phyloP scores from a whole-genome alignment of 2,113 vertebrate species.

The Sorex araneus region DNA sequence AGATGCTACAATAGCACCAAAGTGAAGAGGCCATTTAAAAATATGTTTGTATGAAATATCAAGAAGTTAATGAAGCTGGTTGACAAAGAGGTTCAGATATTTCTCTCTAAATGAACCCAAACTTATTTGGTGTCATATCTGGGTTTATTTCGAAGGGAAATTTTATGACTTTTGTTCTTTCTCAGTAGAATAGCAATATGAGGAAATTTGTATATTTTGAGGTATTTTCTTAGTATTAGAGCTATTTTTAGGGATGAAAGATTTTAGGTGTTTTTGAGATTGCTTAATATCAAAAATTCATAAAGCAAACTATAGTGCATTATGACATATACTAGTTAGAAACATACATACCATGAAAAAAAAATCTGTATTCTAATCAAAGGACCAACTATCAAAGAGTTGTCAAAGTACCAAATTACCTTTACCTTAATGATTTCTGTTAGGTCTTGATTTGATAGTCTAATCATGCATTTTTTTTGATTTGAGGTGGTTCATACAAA shows the following conservation, averaged over 20 bases:
- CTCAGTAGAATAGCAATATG: conserved; percentile 70
- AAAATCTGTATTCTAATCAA: conserved; percentile 30
- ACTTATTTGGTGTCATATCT: conserved; percentile 49
- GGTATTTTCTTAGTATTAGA: conserved; percentile 20
- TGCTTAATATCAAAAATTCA: conserved; percentile 42
- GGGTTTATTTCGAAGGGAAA: conserved; percentile 76
- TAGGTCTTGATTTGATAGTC: conserved; percentile 57
- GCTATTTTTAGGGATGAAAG: conserved; percentile 29
- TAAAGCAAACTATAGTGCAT: not conserved
- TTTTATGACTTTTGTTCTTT: conserved; percentile 70
- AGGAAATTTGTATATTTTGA: conserved; percentile 12
- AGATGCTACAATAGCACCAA: too few relatives aligned
- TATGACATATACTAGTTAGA: not conserved
- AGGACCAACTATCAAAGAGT: conserved; percentile 35
- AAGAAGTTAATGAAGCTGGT: conserved; percentile 31
- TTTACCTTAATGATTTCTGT: not conserved
- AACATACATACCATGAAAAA: too few relatives aligned
- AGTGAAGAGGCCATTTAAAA: too few relatives aligned
- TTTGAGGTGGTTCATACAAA: conserved; percentile 55
- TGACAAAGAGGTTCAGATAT: conserved; percentile 64
- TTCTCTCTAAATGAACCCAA: conserved; percentile 75
- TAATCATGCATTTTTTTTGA: conserved; percentile 62
- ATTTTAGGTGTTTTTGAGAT: not conserved
- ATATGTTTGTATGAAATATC: not conserved
- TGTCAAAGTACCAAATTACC: conserved; percentile 61